Conservation (phyloP, 2,888 invertebrate genomes). For the Geophilus truncorum region DNA sequence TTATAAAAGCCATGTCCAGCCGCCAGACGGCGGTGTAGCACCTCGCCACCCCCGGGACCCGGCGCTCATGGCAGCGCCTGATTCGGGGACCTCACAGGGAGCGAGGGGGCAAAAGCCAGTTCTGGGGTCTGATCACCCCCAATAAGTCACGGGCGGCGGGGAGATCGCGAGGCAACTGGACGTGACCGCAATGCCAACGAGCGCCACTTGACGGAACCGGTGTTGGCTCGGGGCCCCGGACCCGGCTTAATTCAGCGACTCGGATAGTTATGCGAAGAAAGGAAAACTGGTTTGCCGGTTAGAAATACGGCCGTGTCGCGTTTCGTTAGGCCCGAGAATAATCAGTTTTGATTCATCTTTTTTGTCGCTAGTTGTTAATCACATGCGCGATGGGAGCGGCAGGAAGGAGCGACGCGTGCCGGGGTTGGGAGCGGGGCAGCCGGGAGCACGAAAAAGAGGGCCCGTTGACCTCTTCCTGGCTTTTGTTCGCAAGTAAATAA, state of each 20-base stretch:
- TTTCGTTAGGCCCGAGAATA: not conserved
- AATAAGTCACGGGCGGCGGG: not conserved
- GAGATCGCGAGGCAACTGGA: not conserved
- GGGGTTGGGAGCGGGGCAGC: not conserved
- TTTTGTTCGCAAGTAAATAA: not conserved
- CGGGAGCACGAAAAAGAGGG: not conserved
- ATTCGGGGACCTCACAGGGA: not conserved
- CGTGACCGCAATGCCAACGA: not conserved
- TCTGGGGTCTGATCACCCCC: not conserved
- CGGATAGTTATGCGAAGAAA: not conserved
- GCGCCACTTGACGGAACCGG: not conserved
- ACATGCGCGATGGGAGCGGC: not conserved
- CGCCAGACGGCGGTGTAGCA: not conserved
- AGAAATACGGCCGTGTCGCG: not conserved
- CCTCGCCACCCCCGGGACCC: not conserved
- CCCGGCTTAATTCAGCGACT: not conserved
- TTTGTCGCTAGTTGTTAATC: not conserved
- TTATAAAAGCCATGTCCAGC: not conserved
- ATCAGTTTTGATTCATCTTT: too few species aligned
- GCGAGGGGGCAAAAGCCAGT: not conserved
- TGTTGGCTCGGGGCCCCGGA: not conserved
- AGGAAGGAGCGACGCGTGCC: not conserved
- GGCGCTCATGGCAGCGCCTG: not conserved
- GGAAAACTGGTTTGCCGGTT: not conserved
- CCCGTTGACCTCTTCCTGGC: not conserved